Conservation (phyloP, 2,113 vertebrate genomes). For the Clinocottus analis region DNA sequence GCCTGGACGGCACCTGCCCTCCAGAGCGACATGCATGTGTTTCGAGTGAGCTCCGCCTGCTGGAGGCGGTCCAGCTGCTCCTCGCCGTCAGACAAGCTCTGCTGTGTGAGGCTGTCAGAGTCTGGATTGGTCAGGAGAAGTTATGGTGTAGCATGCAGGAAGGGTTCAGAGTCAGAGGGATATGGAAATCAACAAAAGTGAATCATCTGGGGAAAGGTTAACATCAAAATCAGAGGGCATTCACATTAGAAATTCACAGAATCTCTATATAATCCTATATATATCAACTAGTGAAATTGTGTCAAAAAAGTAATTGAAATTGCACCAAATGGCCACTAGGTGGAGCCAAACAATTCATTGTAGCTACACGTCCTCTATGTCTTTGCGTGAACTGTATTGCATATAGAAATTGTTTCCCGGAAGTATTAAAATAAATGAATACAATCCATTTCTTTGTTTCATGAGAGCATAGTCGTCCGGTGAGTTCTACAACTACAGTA, state of each 20-base stretch:
- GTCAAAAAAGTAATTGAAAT: not conserved
- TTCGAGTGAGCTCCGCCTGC: conserved; percentile 86
- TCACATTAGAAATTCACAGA: not conserved
- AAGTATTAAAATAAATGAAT: not conserved
- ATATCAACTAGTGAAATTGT: not conserved
- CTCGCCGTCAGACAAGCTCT: conserved; percentile 87
- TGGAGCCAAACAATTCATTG: conserved; percentile 43
- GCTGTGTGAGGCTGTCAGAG: conserved; percentile 86
- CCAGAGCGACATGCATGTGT: conserved; percentile 89
- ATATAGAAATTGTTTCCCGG: not conserved
- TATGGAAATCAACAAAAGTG: conserved; percentile 58
- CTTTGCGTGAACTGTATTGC: not conserved
- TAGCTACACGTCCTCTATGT: not conserved
- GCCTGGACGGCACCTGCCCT: conserved; percentile 88
- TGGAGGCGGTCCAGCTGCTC: conserved; percentile 89
- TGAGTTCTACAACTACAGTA: conserved; percentile 22
- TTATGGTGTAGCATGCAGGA: conserved; percentile 64
- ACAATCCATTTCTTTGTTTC: not conserved
- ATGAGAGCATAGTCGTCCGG: not conserved
- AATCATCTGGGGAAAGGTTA: conserved; percentile 47
- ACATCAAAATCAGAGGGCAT: conserved; percentile 11
- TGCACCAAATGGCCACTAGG: conserved; percentile 53
- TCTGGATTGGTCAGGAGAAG: conserved; percentile 83
- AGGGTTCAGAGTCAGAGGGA: conserved; percentile 68
- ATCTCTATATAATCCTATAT: not conserved